phyloP scores from a whole-genome alignment of 2,888 invertebrate species.

The Ormyrus rosae region DNA sequence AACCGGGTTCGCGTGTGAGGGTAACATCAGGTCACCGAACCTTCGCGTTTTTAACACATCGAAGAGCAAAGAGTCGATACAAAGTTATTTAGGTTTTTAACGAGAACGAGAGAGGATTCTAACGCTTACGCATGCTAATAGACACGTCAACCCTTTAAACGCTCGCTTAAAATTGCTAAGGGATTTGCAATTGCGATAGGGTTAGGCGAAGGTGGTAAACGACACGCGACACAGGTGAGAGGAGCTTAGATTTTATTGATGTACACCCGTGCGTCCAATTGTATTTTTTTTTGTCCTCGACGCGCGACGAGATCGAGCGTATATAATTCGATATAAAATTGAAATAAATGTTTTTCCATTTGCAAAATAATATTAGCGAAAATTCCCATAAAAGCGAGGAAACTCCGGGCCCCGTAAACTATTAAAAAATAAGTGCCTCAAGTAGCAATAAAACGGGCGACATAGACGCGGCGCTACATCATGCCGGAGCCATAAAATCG shows the following conservation, averaged over 20 bases:
- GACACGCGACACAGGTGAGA: not conserved
- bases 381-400: too few relatives aligned
- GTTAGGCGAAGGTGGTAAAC: slow-evolving; percentile 3
- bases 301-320: too few relatives aligned
- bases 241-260: too few relatives aligned
- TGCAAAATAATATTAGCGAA: too few relatives aligned
- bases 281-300: too few relatives aligned
- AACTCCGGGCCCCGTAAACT: too few relatives aligned
- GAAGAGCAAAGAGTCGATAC: slow-evolving; percentile 9
- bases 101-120: not conserved
- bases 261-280: too few relatives aligned
- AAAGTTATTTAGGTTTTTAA: not conserved
- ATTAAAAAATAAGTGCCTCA: too few relatives aligned
- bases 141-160: slow-evolving; percentile 63
- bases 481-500: not conserved
- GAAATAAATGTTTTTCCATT: too few relatives aligned
- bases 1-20: slow-evolving; percentile 24
- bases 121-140: slow-evolving; percentile 61
- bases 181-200: slow-evolving; percentile 46
- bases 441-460: too few relatives aligned
- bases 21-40: not conserved
- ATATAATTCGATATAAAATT: too few relatives aligned
- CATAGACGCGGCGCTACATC: too few relatives aligned
- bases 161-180: slow-evolving; percentile 61
- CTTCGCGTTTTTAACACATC: not conserved